Base-by-base conservation (phyloP, 1,140 invertebrate species). In the Copidosoma floridanum region DNA sequence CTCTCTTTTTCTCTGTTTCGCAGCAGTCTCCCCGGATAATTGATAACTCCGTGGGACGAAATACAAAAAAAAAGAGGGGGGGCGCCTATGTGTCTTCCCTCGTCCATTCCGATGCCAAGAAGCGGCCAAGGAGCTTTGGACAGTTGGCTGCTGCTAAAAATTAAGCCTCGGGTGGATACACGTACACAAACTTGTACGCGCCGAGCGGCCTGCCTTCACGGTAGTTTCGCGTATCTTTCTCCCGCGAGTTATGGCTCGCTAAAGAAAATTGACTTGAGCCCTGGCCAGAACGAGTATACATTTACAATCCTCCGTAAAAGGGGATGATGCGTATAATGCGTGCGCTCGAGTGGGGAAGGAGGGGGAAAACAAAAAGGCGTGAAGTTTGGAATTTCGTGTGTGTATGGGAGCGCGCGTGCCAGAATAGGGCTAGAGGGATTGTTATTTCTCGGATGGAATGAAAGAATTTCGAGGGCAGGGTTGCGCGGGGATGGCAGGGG, bases 191-290 rank as follows among this genome's bases (percentile, higher is more conserved):
- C n/a, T n/a, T n/a, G n/a, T n/a, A n/a, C n/a, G n/a, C n/a, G 20
- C 14, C 29, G 29, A 32, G 20, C 7, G 54, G 55, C 53, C 52
- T 71, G 71, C 64, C 68, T 69, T n/a, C n/a, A n/a, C n/a, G n/a
- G 61, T 12, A 6, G 29, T 12, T 32, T 32, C 29, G 35, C 40
- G 52, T 43, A 57, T 57, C 29, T 56, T 38, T 50, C 26, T 52
- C 51, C 26, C 44, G 43, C 64, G 58, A 71, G 63, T 70, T 77
- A 74, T 73, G 59, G 68, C 67, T 71, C 65, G 71, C 68, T 75
- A 68, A 74, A 73, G 72, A 73, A 77, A 78, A 78, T 78, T 77
- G 68, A 75, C 75, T 78, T 78, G 76, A 78, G 75, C 68, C 70
- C 59, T 63, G 54, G 74, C 74, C 76, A 77, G 67, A 32, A 8